Evolutionary conservation across 2,888 invertebrate species (phyloP).

Genomic region (Agrotis segetum): DNA sequence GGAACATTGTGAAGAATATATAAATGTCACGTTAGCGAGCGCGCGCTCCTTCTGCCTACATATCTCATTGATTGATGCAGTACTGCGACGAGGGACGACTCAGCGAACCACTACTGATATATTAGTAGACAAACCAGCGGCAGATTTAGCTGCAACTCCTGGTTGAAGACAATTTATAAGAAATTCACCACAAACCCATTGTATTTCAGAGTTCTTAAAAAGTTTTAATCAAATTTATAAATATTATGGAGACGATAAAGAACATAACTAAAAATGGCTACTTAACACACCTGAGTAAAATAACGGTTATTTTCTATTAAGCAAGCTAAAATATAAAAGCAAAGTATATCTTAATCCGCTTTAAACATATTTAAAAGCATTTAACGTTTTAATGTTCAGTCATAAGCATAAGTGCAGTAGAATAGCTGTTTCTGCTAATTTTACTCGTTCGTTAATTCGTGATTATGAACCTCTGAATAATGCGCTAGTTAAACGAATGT

Average conservation of each 20-base stretch:
- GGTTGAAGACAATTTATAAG: conserved; percentile 6
- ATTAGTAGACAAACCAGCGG: conserved; percentile 57
- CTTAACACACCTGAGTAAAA: conserved; percentile 10
- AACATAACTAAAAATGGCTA: neutral
- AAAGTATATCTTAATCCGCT: conserved; percentile 35
- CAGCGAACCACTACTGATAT: conserved; percentile 68
- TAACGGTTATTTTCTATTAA: conserved; percentile 45
- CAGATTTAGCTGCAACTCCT: conserved; percentile 37
- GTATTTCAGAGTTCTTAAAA: conserved; percentile 15
- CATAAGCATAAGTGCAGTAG: conserved; percentile 34
- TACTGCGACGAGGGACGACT: conserved; percentile 76
- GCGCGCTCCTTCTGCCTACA: conserved; percentile 73
- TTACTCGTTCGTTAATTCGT: conserved; percentile 59
- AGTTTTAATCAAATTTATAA: conserved; percentile 23
- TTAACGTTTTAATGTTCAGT: conserved; percentile 48
- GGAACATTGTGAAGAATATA: conserved; percentile 87
- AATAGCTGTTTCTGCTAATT: conserved; percentile 54
- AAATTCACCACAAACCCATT: conserved; percentile 7
- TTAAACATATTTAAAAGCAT: conserved; percentile 55
- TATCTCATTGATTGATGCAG: conserved; percentile 85
- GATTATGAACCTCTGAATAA: conserved; percentile 54
- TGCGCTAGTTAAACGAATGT: conserved; percentile 39
- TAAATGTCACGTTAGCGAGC: conserved; percentile 86
- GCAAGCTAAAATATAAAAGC: conserved; percentile 19
- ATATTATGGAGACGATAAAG: conserved; percentile 7